These are phyloP conservation scores for Arctia plantaginis DNA, from an alignment of 2,888 invertebrate species.

Conservation along the genomic window DNA sequence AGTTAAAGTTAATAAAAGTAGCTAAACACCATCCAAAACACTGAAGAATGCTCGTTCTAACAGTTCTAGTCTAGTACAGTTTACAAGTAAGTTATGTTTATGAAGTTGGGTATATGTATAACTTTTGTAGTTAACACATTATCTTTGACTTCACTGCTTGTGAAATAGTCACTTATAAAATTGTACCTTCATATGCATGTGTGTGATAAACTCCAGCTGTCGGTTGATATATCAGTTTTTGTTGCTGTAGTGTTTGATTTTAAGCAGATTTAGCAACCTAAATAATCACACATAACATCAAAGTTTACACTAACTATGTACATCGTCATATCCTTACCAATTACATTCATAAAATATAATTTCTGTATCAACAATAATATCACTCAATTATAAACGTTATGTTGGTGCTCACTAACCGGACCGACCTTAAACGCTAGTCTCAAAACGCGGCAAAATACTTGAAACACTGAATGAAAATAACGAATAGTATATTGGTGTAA, in stretches of 20 bases:
- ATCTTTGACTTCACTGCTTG: slow-evolving; percentile 48
- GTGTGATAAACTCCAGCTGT: slow-evolving; percentile 55
- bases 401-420: slow-evolving; percentile 58
- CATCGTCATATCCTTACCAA: slow-evolving; percentile 23
- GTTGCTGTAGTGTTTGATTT: slow-evolving; percentile 72
- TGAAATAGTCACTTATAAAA: slow-evolving; percentile 41
- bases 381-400: slow-evolving; percentile 30
- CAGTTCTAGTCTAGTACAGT: slow-evolving; percentile 24
- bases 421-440: slow-evolving; percentile 84
- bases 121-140: slow-evolving; percentile 51
- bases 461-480: slow-evolving; percentile 15
- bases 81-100: slow-evolving; percentile 27
- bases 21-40: slow-evolving; percentile 41
- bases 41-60: slow-evolving; percentile 29
- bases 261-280: slow-evolving; percentile 55
- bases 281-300: slow-evolving; percentile 41
- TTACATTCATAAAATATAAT: slow-evolving; percentile 26
- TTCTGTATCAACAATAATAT: slow-evolving; percentile 27
- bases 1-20: slow-evolving; percentile 32
- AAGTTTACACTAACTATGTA: slow-evolving; percentile 21
- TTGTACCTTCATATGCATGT: slow-evolving; percentile 53
- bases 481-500: slow-evolving; percentile 32
- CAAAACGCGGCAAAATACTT: slow-evolving; percentile 59
- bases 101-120: slow-evolving; percentile 30
- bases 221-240: slow-evolving; percentile 59